These are phyloP conservation scores for Plebejus anna DNA, from an alignment of 2,888 invertebrate species.

Conservation along the genomic window DNA sequence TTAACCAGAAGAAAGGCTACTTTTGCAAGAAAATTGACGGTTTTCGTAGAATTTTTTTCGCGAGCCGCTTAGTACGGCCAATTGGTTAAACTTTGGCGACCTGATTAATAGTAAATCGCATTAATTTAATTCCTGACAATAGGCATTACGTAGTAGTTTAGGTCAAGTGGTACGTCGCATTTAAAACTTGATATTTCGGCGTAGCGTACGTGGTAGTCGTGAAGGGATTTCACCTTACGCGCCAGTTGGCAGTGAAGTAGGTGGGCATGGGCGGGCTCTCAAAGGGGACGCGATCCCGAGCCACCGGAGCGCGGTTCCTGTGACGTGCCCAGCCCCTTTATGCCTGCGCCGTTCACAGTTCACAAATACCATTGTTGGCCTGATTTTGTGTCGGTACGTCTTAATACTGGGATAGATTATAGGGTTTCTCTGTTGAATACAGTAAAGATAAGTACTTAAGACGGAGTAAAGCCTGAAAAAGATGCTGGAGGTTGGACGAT, in stretches of 20 bases:
- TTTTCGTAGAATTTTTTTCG: too few relatives aligned
- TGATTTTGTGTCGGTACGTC: constrained; percentile 32
- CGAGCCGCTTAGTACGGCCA: too few relatives aligned
- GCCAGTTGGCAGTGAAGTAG: constrained; percentile 68
- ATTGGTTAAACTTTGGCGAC: too few relatives aligned
- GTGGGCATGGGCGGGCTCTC: constrained; percentile 53
- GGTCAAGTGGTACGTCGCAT: background rate
- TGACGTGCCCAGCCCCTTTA: constrained; percentile 47
- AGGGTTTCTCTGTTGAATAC: background rate
- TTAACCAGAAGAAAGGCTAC: too few relatives aligned
- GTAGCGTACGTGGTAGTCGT: background rate
- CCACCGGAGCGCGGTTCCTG: constrained; percentile 71
- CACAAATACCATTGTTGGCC: background rate
- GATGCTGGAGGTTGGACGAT: too few relatives aligned
- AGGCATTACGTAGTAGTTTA: too few relatives aligned
- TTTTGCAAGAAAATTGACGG: too few relatives aligned
- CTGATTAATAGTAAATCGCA: too few relatives aligned
- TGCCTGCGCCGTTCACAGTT: constrained; percentile 8
- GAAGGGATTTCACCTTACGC: constrained; percentile 53
- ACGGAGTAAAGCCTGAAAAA: too few relatives aligned
- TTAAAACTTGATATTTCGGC: background rate
- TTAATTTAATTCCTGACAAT: too few relatives aligned
- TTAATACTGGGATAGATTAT: background rate
- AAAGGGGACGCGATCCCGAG: constrained; percentile 68
- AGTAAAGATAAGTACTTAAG: too few relatives aligned